Evolutionary conservation across 2,797 vertebrate genomes (phyloP).

Genomic region (Pseudocheirus occidentalis): DNA sequence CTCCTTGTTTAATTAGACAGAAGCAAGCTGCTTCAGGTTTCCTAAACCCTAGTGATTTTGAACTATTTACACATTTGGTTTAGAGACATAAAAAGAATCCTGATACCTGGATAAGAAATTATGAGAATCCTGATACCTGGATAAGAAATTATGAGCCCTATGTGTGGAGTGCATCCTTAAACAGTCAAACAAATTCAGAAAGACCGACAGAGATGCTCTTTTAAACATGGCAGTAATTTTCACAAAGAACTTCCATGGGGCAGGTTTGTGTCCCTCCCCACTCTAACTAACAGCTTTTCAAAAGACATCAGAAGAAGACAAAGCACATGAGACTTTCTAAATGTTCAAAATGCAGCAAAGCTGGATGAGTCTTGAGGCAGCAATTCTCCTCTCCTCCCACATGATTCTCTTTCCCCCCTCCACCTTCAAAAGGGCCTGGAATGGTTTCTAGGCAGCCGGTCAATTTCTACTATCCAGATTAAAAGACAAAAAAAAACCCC

Average conservation of each 20-base stretch:
- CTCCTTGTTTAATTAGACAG: slow-evolving; percentile 46
- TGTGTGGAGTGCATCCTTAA: slow-evolving; percentile 64
- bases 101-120: slow-evolving; percentile 76
- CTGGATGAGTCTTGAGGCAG: slow-evolving; percentile 8
- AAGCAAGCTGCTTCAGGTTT: slow-evolving; percentile 35
- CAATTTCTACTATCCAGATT: slow-evolving; percentile 61
- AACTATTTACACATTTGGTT: slow-evolving; percentile 70
- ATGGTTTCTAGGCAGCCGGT: slow-evolving; percentile 80
- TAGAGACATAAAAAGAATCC: slow-evolving; percentile 71
- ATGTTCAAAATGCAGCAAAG: slow-evolving; percentile 69
- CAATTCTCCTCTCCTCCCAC: slow-evolving; percentile 37
- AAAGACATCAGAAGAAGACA: slow-evolving; percentile 58
- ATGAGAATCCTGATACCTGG: slow-evolving; percentile 73
- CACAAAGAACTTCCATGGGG: slow-evolving; percentile 49
- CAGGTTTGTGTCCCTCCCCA: slow-evolving; percentile 55
- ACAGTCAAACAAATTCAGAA: slow-evolving; percentile 47
- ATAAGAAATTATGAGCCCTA: slow-evolving; percentile 73
- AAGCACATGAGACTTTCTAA: slow-evolving; percentile 68
- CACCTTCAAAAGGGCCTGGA: slow-evolving; percentile 81
- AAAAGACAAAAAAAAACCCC: background rate
- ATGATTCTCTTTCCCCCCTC: slow-evolving; percentile 9
- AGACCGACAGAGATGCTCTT: background rate
- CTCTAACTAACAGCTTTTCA: slow-evolving; percentile 55
- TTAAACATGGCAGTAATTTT: slow-evolving; percentile 36
- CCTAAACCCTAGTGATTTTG: slow-evolving; percentile 5